phyloP scores from a whole-genome alignment of 92 coral and sea anemone species.

The Zoanthus solanderi region DNA sequence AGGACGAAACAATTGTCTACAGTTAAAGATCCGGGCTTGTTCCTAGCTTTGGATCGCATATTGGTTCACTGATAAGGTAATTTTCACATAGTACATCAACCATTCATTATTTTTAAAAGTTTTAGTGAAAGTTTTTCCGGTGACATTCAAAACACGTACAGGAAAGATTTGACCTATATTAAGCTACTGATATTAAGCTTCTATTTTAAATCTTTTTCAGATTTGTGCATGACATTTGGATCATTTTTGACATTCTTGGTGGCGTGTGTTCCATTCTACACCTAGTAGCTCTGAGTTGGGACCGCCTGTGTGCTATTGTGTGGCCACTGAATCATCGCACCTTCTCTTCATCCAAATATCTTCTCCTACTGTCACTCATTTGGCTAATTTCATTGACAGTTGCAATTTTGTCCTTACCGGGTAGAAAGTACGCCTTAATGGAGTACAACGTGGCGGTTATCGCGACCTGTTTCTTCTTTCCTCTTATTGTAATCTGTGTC shows the following conservation, averaged over 20 bases:
- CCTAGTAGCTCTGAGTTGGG: constrained; percentile 81
- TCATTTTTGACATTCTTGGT: constrained; percentile 74
- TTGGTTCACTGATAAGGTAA: too few species aligned
- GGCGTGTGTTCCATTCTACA: constrained; percentile 82
- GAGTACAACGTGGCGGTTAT: constrained; percentile 77
- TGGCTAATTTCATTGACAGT: constrained; percentile 65
- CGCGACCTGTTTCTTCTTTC: constrained; percentile 63
- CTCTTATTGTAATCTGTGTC: constrained; percentile 58
- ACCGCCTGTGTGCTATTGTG: constrained; percentile 78
- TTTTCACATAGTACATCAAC: too few species aligned
- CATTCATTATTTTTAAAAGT: too few species aligned
- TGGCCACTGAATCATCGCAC: constrained; percentile 79
- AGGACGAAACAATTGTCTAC: too few species aligned
- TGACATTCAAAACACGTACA: too few species aligned
- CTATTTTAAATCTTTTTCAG: background rate
- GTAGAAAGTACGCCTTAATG: constrained; percentile 45
- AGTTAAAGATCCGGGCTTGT: too few species aligned
- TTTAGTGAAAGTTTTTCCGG: too few species aligned
- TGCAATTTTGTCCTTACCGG: constrained; percentile 63
- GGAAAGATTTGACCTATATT: too few species aligned
- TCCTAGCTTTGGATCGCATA: too few species aligned
- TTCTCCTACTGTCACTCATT: constrained; percentile 44
- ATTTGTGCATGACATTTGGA: constrained; percentile 70
- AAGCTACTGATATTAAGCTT: too few species aligned
- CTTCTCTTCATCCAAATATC: constrained; percentile 60